These are phyloP conservation scores for Cryptoprocta ferox DNA, from an alignment of 2,797 vertebrate genomes.

Conservation along the genomic window DNA sequence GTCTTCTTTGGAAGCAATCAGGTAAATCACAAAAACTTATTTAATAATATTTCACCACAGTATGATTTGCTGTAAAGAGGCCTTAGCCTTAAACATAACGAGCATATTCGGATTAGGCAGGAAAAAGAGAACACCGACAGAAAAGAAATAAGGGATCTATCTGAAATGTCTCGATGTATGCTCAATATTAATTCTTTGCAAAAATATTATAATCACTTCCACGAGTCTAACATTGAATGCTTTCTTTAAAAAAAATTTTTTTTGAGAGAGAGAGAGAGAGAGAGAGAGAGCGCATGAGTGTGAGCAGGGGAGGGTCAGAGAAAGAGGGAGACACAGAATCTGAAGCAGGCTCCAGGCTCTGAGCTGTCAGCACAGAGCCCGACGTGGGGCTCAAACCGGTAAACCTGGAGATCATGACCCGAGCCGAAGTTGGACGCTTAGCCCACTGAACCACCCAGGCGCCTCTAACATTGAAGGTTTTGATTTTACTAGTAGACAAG, in stretches of 20 bases:
- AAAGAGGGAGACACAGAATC: too few species aligned
- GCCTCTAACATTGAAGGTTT: neutral
- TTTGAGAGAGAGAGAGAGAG: too few species aligned
- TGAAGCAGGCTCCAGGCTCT: too few species aligned
- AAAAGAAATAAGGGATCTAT: neutral
- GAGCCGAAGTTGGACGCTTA: too few species aligned
- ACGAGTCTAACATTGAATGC: neutral
- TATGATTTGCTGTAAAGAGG: neutral
- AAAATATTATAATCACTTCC: slow-evolving; percentile 4
- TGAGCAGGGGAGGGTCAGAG: too few species aligned
- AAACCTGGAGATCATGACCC: too few species aligned
- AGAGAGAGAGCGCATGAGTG: too few species aligned
- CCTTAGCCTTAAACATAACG: neutral
- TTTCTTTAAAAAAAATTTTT: neutral
- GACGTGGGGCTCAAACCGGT: too few species aligned
- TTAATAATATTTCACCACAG: neutral
- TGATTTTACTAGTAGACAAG: neutral
- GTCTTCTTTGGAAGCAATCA: slow-evolving; percentile 21
- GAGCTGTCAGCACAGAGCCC: too few species aligned
- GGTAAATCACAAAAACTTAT: neutral
- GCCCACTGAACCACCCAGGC: too few species aligned
- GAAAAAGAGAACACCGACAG: neutral
- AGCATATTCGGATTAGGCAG: neutral
- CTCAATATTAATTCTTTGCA: slow-evolving; percentile 27
- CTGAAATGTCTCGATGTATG: neutral